A percentile compares a stretch with the other conserved stretches of the same genome.
Evolutionary conservation across 2,888 invertebrate genomes (phyloP).

Genomic region (Tenthredo notha): DNA sequence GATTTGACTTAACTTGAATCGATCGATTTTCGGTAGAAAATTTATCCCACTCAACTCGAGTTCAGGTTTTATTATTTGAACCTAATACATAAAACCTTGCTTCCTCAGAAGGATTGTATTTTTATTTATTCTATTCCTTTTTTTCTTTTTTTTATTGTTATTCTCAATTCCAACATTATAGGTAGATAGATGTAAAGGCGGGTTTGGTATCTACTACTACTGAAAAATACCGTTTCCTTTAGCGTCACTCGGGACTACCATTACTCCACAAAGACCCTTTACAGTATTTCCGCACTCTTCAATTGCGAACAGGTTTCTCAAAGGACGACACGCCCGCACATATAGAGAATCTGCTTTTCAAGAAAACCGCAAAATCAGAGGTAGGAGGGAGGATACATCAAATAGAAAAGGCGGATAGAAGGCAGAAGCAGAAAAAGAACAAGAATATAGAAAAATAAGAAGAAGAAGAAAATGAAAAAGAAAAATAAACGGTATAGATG

Average conservation of each 20-base stretch:
- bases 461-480: not conserved
- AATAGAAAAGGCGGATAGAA: not conserved
- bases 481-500: not conserved
- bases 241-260: conserved; percentile 15
- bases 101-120: not conserved
- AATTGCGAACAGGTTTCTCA: conserved; percentile 42
- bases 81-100: not conserved
- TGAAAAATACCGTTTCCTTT: conserved; percentile 37
- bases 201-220: not conserved
- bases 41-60: not conserved
- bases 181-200: no score
- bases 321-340: conserved; percentile 22
- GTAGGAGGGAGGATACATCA: conserved; percentile 6
- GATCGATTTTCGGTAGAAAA: not conserved
- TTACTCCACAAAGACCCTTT: conserved; percentile 29
- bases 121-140: not conserved
- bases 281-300: conserved; percentile 33
- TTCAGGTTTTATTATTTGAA: not conserved
- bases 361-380: conserved; percentile 35
- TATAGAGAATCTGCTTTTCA: conserved; percentile 23
- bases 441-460: not conserved
- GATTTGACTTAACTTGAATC: not conserved
- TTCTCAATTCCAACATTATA: not conserved
- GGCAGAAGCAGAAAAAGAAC: not conserved
- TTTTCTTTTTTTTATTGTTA: not conserved